Evolutionary conservation across 1,140 invertebrate species (phyloP), one percentile per base, ranked within the genome.

Genomic region (Globodera rostochiensis): DNA sequence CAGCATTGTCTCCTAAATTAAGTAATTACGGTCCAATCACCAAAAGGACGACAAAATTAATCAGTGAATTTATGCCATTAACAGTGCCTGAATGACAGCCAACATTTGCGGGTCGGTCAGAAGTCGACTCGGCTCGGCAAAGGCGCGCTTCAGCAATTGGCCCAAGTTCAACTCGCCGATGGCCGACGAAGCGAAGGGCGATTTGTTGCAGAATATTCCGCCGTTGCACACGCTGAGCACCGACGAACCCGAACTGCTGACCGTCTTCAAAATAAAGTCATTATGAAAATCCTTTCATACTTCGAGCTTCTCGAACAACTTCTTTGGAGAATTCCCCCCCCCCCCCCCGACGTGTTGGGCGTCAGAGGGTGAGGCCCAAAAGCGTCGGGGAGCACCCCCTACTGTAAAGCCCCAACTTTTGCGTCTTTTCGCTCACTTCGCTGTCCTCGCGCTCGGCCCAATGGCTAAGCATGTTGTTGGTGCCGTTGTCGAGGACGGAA

Each of bases 61-160:
- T 15, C 57, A 60, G 19, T 60, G 50, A 36, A 36, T 36, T 60
- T 60, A 15, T 60, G 11, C 13, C 36, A 36, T 3, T 36, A 36
- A 36, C 36, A 13, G 9, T 60, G 57, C 57, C 57, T 60, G 57
- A 19, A 60, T 36, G 25, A 21, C 69, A 21, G 69, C 69, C 5
- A 71, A 71, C 69, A 71, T 71, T 71, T 71, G 69, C 69, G 69
- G 46, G 69, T 71, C 69, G 69, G 19, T 36, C 69, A 71, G 5
- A 36, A 71, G 11, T 25, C 69, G 69, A 3, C 69, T 47, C 7
- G 69, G 25, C 25, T 71, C 69, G 69, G 21, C 46, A 36, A 71
- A 45, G 69, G 69, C 69, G 9, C 69, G 69, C 36, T 71, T 71
- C 25, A 71, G 69, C 69, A 71, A n/a, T 19, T 71, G 69, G 21